phyloP scores from a whole-genome alignment of 2,888 invertebrate genomes.

The Clunio marinus region DNA sequence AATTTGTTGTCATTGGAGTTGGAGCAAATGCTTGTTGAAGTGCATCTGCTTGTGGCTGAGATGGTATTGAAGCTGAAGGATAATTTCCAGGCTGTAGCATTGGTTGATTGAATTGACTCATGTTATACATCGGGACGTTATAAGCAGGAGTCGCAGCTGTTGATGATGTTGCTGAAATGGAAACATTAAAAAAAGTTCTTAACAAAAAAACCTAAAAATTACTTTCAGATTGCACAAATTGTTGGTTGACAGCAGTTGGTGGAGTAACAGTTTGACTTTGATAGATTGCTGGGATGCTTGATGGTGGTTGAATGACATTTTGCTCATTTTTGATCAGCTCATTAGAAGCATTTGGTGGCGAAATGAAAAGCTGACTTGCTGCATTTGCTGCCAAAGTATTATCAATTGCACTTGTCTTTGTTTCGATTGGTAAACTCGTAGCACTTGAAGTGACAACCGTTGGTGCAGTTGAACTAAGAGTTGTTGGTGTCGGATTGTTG shows the following conservation, averaged over 20 bases:
- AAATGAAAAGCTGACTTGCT: slow-evolving; percentile 25
- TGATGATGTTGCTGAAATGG: slow-evolving; percentile 41
- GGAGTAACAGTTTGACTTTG: neutral
- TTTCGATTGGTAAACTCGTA: slow-evolving; percentile 38
- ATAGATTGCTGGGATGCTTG: neutral
- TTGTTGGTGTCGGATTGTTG: slow-evolving; percentile 40
- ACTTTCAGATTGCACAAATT: slow-evolving; percentile 25
- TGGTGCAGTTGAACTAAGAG: slow-evolving; percentile 24
- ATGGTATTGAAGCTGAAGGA: neutral
- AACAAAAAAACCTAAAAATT: too few relatives aligned
- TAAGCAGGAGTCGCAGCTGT: slow-evolving; percentile 50
- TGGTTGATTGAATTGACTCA: neutral
- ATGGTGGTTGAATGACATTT: slow-evolving; percentile 1
- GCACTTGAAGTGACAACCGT: slow-evolving; percentile 31
- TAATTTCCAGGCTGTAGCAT: neutral
- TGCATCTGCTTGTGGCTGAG: neutral
- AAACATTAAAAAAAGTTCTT: too few relatives aligned
- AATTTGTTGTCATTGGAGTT: neutral
- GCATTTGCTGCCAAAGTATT: neutral
- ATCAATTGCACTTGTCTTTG: slow-evolving; percentile 41
- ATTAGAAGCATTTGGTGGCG: neutral
- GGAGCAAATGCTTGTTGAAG: neutral
- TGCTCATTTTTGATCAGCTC: slow-evolving; percentile 12
- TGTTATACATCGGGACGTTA: slow-evolving; percentile 48
- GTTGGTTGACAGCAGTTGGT: slow-evolving; percentile 2